A percentile compares a stretch with the other conserved stretches of the same genome.
phyloP scores from a whole-genome alignment of 2,888 invertebrate species.

The Drosophila borealis region DNA sequence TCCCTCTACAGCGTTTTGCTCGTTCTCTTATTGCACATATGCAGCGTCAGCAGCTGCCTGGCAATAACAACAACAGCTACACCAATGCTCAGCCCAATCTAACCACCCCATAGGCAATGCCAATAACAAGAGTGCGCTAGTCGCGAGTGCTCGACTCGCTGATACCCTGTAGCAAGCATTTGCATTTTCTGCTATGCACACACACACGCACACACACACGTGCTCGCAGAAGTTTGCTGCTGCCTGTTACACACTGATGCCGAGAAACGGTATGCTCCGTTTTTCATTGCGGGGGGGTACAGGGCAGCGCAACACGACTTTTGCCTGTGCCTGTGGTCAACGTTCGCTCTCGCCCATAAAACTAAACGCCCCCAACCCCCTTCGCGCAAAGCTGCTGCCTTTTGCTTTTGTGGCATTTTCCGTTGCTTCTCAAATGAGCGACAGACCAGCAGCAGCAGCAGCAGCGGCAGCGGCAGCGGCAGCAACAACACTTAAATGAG shows the following conservation, averaged over 20 bases:
- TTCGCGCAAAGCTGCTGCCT: not conserved
- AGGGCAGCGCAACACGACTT: constrained; percentile 12
- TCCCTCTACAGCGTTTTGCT: constrained; percentile 1
- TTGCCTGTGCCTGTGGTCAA: constrained; percentile 44
- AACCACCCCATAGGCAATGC: constrained; percentile 35
- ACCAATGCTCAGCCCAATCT: constrained; percentile 1
- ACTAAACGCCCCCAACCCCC: not conserved
- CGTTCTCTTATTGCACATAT: constrained; percentile 38
- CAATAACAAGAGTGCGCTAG: constrained; percentile 9
- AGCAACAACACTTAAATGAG: constrained; percentile 37
- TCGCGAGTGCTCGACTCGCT: no score
- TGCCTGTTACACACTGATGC: not conserved
- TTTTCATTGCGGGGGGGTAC: not conserved
- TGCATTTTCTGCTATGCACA: no score
- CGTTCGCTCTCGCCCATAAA: constrained; percentile 20
- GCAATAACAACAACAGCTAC: constrained; percentile 12
- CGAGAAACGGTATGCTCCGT: no score
- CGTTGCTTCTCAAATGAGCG: constrained; percentile 34
- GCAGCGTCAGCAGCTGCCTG: constrained; percentile 51
- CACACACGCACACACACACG: no score
- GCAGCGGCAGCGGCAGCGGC: not conserved
- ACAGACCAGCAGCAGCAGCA: constrained; percentile 33
- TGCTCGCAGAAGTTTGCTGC: no score
- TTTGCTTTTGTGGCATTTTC: constrained; percentile 41
- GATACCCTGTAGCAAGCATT: not conserved